Evolutionary conservation across 2,888 invertebrate species (phyloP).

Genomic region (Lasioglossum calceatum): DNA sequence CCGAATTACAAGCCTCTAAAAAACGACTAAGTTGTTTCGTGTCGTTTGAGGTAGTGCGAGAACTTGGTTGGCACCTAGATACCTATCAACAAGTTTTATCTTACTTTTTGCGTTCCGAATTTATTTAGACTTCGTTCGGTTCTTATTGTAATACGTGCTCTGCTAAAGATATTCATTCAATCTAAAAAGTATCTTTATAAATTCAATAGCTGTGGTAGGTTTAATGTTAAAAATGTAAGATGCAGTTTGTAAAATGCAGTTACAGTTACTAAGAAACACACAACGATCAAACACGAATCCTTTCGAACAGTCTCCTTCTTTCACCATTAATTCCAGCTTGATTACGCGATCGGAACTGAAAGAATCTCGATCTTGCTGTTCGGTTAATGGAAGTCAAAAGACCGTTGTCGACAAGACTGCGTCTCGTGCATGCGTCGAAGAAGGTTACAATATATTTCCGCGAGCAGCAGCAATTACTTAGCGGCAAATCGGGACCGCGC

Average conservation of each 20-base stretch:
- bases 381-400: background rate
- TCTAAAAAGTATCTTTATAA: too few relatives aligned
- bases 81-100: too few relatives aligned
- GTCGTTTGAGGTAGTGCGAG: too few relatives aligned
- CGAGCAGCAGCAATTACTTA: constrained; percentile 13
- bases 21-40: too few relatives aligned
- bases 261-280: background rate
- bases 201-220: too few relatives aligned
- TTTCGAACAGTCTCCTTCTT: background rate
- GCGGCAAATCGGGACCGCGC: constrained; percentile 15
- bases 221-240: too few relatives aligned
- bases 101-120: too few relatives aligned
- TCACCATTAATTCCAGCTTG: background rate
- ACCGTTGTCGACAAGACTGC: background rate
- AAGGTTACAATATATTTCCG: background rate
- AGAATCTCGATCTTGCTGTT: background rate
- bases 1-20: too few relatives aligned
- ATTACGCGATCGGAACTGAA: background rate
- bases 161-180: too few relatives aligned
- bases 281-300: background rate
- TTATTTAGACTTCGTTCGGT: too few relatives aligned
- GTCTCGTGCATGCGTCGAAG: background rate
- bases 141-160: too few relatives aligned
- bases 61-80: background rate
- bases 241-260: background rate